A percentile compares a stretch with the other conserved stretches of the same genome.
phyloP scores from a whole-genome alignment of 2,888 invertebrate species.

The Zygogramma bicolorata region DNA sequence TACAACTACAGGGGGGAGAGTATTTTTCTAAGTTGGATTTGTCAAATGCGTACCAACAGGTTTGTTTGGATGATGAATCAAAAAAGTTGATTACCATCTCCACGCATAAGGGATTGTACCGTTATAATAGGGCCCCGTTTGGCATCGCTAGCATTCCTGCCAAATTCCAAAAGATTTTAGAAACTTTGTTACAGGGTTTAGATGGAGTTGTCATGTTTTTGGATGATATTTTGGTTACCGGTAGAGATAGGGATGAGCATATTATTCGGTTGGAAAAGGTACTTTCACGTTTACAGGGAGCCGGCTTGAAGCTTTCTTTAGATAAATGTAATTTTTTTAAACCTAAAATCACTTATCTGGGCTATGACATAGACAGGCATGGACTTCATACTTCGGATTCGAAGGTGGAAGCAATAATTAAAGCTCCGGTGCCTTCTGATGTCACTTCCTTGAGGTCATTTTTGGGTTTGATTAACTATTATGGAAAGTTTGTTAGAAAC shows the following conservation, averaged over 20 bases:
- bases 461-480: slow-evolving; percentile 30
- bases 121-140: too few relatives aligned
- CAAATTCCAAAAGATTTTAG: slow-evolving; percentile 16
- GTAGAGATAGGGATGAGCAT: not conserved
- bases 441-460: not conserved
- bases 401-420: too few relatives aligned
- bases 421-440: not conserved
- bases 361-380: too few relatives aligned
- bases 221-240: slow-evolving; percentile 23
- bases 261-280: not conserved
- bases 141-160: not conserved
- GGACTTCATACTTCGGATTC: too few relatives aligned
- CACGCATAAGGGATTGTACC: slow-evolving; percentile 32
- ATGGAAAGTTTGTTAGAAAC: slow-evolving; percentile 55
- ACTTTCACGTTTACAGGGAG: not conserved
- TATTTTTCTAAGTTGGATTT: slow-evolving; percentile 33
- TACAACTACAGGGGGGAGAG: slow-evolving; percentile 18
- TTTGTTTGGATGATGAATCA: too few relatives aligned
- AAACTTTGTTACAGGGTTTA: not conserved
- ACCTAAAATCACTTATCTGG: not conserved
- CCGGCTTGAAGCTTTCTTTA: slow-evolving; percentile 2
- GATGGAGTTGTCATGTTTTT: slow-evolving; percentile 15
- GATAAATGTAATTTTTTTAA: slow-evolving; percentile 9
- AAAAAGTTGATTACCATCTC: slow-evolving; percentile 18
- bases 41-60: too few relatives aligned